A percentile compares a stretch with the other conserved stretches of the same genome.
Evolutionary conservation across 1,140 invertebrate species (phyloP).

Genomic region (Drosophila melanica): DNA sequence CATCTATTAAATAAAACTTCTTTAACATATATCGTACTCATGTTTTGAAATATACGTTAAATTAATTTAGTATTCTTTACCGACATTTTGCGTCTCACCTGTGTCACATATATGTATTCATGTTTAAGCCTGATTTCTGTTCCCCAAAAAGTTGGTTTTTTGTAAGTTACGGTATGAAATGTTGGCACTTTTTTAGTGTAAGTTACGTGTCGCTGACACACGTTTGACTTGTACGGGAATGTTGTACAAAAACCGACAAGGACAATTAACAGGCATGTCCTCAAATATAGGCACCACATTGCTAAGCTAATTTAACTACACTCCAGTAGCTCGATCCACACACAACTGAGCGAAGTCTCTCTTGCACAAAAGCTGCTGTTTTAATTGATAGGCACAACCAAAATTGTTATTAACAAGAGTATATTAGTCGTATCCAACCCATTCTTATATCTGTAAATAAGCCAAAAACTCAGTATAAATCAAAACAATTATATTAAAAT

Average conservation of each 20-base stretch:
- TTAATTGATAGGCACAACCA: not conserved
- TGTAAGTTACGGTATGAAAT: not conserved
- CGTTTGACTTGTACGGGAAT: not conserved
- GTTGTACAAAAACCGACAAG: not conserved
- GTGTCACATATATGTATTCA: too few relatives aligned
- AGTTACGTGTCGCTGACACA: not conserved
- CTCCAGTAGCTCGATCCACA: not conserved
- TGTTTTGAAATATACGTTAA: too few relatives aligned
- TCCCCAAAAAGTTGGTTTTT: not conserved
- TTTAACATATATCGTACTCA: too few relatives aligned
- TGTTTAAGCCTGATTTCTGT: too few relatives aligned
- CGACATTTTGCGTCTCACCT: not conserved
- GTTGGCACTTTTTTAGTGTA: not conserved
- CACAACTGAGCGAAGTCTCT: not conserved
- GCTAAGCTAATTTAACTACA: not conserved
- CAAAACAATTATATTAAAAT: too few relatives aligned
- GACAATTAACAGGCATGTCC: not conserved
- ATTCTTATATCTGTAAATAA: too few relatives aligned
- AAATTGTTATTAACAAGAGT: not conserved
- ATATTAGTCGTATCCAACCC: not conserved
- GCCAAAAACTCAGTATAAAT: too few relatives aligned
- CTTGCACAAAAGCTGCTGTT: not conserved
- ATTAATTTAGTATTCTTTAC: not conserved
- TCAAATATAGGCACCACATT: not conserved
- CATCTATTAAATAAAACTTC: too few relatives aligned